A percentile compares a stretch with the other conserved stretches of the same genome.
phyloP scores from a whole-genome alignment of 2,888 invertebrate species.

The Mythimna albipuncta region DNA sequence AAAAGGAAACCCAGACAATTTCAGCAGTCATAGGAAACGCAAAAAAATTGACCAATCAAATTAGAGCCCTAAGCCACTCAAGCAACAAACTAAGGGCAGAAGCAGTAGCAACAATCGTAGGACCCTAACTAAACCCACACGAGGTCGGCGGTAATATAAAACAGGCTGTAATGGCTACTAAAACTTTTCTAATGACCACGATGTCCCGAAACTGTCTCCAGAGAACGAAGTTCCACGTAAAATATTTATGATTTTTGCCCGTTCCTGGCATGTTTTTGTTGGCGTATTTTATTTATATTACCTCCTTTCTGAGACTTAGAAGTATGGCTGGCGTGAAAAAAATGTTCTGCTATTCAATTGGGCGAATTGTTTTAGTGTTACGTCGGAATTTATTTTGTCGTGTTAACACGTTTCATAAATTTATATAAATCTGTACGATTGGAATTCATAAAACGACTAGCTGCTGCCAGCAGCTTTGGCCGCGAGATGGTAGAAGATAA shows the following conservation, averaged over 20 bases:
- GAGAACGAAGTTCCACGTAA: constrained; percentile 78
- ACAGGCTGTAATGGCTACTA: constrained; percentile 84
- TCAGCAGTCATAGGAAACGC: constrained; percentile 14
- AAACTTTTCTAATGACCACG: constrained; percentile 86
- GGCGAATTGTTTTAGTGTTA: constrained; percentile 34
- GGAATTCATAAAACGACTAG: neutral
- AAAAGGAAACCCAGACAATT: constrained; percentile 26
- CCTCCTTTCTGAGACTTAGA: constrained; percentile 60
- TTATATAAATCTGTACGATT: neutral
- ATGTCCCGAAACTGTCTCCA: constrained; percentile 84
- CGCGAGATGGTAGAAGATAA: too few relatives aligned
- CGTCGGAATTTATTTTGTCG: constrained; percentile 4
- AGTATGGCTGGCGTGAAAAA: constrained; percentile 35
- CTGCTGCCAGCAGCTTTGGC: too few relatives aligned
- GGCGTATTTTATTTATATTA: constrained; percentile 72
- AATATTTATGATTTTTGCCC: constrained; percentile 82
- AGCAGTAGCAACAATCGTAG: constrained; percentile 41
- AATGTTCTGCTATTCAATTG: constrained; percentile 34
- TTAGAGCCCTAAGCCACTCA: constrained; percentile 36
- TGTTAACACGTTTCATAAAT: neutral
- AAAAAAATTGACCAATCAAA: constrained; percentile 41
- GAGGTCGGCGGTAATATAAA: constrained; percentile 79
- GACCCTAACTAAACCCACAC: constrained; percentile 71
- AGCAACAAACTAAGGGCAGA: constrained; percentile 44
- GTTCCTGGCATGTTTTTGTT: constrained; percentile 67